A percentile compares a stretch with the other conserved stretches of the same genome.
Evolutionary conservation across 2,113 vertebrate species (phyloP).

Genomic region (Microtus pennsylvanicus): DNA sequence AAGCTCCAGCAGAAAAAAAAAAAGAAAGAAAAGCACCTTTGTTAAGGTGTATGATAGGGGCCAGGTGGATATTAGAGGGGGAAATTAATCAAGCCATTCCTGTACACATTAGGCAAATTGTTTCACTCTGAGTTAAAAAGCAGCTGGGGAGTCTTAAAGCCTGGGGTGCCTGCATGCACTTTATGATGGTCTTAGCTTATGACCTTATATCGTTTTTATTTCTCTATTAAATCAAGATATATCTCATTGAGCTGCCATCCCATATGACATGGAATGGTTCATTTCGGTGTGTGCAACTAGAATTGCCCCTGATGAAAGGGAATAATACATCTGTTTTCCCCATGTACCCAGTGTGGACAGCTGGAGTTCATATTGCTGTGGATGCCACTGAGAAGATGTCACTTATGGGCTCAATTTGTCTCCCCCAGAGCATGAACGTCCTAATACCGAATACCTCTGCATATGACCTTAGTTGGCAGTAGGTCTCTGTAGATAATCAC

Average conservation of each 20-base stretch:
- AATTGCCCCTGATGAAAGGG: constrained; percentile 52
- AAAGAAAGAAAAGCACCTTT: constrained; percentile 76
- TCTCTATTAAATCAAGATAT: constrained; percentile 86
- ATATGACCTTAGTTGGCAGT: background rate
- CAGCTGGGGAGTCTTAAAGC: constrained; percentile 86
- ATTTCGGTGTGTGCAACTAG: background rate
- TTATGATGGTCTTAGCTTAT: constrained; percentile 86
- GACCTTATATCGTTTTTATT: constrained; percentile 87
- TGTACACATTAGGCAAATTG: constrained; percentile 85
- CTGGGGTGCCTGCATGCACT: constrained; percentile 83
- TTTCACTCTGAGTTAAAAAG: constrained; percentile 87
- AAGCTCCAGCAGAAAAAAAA: constrained; percentile 51
- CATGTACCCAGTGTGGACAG: accelerated
- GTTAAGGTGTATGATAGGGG: constrained; percentile 63
- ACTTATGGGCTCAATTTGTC: background rate
- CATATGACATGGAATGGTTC: background rate
- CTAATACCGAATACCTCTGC: background rate
- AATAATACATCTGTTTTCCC: constrained; percentile 4
- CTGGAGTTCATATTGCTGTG: background rate
- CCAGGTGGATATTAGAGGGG: constrained; percentile 82
- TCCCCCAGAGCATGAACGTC: background rate
- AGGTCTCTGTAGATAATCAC: background rate
- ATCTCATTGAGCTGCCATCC: constrained; percentile 66
- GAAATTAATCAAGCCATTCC: constrained; percentile 87
- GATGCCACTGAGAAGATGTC: background rate